Conservation (phyloP, 2,888 invertebrate genomes). For the Caenorhabditis parvicauda region DNA sequence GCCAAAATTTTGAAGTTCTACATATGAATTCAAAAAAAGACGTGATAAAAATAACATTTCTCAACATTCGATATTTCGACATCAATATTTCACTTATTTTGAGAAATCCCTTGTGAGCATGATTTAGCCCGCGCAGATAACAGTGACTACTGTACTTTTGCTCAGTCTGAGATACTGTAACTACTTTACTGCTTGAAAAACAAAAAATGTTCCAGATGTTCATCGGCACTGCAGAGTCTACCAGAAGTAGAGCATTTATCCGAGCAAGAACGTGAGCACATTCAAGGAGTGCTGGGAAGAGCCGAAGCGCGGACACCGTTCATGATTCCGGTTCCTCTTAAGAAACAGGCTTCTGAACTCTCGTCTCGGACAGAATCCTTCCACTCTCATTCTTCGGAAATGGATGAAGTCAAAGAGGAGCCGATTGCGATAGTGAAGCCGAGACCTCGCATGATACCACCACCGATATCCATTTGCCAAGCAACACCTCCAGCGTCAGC, state of each 20-base stretch:
- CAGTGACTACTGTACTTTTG: too few species aligned
- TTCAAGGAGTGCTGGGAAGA: slow-evolving; percentile 47
- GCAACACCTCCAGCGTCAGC: slow-evolving; percentile 26
- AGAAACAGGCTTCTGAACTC: slow-evolving; percentile 23
- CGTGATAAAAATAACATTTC: too few species aligned
- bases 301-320: slow-evolving; percentile 42
- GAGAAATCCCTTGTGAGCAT: too few species aligned
- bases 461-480: slow-evolving; percentile 23
- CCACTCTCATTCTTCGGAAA: slow-evolving; percentile 8
- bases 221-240: slow-evolving; percentile 44
- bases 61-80: too few species aligned
- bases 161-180: neutral
- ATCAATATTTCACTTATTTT: too few species aligned
- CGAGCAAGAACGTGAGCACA: slow-evolving; percentile 50
- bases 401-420: slow-evolving; percentile 2
- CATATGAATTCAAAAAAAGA: too few species aligned
- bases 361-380: slow-evolving; percentile 27
- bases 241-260: slow-evolving; percentile 46
- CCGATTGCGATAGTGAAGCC: slow-evolving; percentile 17
- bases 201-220: slow-evolving; percentile 51
- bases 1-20: too few species aligned
- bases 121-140: too few species aligned
- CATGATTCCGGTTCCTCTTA: slow-evolving; percentile 18
- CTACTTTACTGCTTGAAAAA: too few species aligned
- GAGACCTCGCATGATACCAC: slow-evolving; percentile 14